These are phyloP conservation scores for Eilema griseolum DNA, from an alignment of 2,888 invertebrate genomes.

Conservation along the genomic window DNA sequence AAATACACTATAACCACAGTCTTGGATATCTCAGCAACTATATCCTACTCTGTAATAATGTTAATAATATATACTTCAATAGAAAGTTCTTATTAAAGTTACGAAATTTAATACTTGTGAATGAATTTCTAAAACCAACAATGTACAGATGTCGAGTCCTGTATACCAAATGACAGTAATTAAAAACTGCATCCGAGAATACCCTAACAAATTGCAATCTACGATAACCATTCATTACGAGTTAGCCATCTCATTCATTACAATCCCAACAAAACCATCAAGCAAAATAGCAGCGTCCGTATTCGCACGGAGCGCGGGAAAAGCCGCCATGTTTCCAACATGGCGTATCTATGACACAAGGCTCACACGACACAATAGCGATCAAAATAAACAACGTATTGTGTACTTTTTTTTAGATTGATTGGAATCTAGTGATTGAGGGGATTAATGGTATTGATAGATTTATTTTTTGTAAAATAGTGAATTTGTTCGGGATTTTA, in stretches of 20 bases:
- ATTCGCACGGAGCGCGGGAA: conserved; percentile 59
- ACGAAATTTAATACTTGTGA: background rate
- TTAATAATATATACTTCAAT: background rate
- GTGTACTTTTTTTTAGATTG: conserved; percentile 35
- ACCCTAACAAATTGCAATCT: conserved; percentile 13
- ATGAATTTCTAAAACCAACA: background rate
- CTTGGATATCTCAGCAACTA: no score
- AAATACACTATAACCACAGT: no score
- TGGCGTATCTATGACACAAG: conserved; percentile 58
- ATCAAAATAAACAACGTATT: conserved; percentile 46
- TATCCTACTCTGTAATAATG: no score
- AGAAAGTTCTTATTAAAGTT: background rate
- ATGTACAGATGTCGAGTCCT: background rate
- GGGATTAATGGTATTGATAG: conserved; percentile 11
- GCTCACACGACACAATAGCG: conserved; percentile 53
- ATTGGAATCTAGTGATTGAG: conserved; percentile 38
- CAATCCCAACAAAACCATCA: conserved; percentile 46
- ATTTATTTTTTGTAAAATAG: conserved; percentile 13
- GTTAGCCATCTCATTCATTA: conserved; percentile 47
- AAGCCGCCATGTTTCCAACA: conserved; percentile 62
- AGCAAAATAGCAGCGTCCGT: conserved; percentile 50
- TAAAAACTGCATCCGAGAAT: conserved; percentile 6
- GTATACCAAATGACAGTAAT: background rate
- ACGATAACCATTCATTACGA: conserved; percentile 20
- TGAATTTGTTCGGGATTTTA: conserved; percentile 7